These are phyloP conservation scores for Petrocephalus zakoni DNA, from an alignment of 2,113 vertebrate species.

Conservation along the genomic window DNA sequence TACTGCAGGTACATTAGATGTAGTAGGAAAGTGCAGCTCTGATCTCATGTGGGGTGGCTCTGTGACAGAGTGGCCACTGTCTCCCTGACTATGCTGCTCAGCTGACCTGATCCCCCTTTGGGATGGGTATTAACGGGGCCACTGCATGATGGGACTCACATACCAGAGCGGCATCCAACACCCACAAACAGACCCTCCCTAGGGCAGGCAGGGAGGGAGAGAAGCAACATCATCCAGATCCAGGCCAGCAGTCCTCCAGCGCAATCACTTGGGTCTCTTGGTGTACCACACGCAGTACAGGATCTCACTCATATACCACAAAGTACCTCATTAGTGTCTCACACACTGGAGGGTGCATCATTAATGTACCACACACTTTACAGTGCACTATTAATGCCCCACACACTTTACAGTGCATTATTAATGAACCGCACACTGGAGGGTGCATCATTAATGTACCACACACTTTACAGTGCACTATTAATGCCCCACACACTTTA, in stretches of 20 bases:
- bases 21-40: background rate
- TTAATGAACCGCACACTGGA: too few species aligned
- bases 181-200: background rate
- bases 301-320: too few species aligned
- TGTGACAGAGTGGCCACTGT: background rate
- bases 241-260: background rate
- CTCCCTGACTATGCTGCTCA: background rate
- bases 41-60: background rate
- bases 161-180: background rate
- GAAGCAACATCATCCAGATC: background rate
- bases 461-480: too few species aligned
- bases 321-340: too few species aligned
- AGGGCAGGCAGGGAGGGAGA: background rate
- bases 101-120: background rate
- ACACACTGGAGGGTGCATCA: too few species aligned
- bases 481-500: too few species aligned
- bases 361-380: too few species aligned
- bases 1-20: background rate
- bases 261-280: background rate
- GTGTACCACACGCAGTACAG: background rate
- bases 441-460: too few species aligned
- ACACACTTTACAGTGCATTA: too few species aligned
- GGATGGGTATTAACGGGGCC: background rate
- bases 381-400: too few species aligned
- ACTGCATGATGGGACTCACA: background rate